Evolutionary conservation across 2,888 invertebrate species (phyloP).

Genomic region (Megalurothrips usitatus): DNA sequence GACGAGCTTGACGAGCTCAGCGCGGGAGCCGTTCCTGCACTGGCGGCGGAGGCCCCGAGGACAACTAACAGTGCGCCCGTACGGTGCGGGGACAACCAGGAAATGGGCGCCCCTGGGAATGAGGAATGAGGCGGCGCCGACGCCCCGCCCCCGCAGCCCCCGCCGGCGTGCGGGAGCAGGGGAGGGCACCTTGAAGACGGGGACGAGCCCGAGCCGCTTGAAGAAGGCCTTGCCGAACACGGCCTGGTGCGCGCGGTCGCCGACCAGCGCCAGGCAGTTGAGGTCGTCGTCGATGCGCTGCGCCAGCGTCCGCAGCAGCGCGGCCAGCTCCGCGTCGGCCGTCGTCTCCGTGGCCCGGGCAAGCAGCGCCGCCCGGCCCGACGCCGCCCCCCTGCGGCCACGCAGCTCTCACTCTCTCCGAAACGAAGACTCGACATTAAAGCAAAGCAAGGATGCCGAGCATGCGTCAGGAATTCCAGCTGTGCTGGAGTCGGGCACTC

Average conservation of each 20-base stretch:
- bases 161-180: background rate
- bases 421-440: too few species aligned
- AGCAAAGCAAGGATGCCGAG: too few species aligned
- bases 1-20: too few species aligned
- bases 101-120: too few species aligned
- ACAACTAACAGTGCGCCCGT: too few species aligned
- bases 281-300: slow-evolving; percentile 41
- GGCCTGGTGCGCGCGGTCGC: slow-evolving; percentile 53
- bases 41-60: too few species aligned
- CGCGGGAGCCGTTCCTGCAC: too few species aligned
- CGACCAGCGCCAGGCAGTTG: slow-evolving; percentile 53
- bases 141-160: background rate
- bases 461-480: too few species aligned
- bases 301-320: slow-evolving; percentile 31
- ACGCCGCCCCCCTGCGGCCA: too few species aligned
- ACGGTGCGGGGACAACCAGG: too few species aligned
- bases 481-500: too few species aligned
- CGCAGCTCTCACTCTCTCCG: too few species aligned
- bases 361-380: background rate
- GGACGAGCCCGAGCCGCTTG: slow-evolving; percentile 47
- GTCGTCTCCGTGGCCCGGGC: slow-evolving; percentile 1
- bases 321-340: slow-evolving; percentile 27
- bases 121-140: background rate
- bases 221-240: slow-evolving; percentile 53
- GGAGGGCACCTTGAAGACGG: slow-evolving; percentile 52